Conservation (phyloP, 2,888 invertebrate species). For the Alviniconcha strummeri region DNA sequence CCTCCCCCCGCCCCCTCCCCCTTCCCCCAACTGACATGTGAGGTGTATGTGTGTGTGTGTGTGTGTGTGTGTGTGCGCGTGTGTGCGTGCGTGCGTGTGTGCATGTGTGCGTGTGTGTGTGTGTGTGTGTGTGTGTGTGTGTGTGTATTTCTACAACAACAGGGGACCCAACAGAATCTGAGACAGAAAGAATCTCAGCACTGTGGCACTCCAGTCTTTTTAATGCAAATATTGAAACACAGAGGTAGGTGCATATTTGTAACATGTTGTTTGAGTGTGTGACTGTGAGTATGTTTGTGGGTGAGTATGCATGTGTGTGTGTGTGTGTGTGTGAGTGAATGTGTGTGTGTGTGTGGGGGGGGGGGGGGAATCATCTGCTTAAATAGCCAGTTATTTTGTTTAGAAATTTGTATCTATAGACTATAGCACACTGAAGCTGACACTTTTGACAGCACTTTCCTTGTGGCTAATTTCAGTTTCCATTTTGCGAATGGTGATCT, state of each 20-base stretch:
- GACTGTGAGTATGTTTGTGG: background rate
- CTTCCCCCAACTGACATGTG: background rate
- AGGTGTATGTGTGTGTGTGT: background rate
- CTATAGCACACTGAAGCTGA: too few species aligned
- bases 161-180: too few species aligned
- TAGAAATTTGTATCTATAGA: too few species aligned
- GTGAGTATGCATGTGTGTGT: background rate
- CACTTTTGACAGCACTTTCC: too few species aligned
- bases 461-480: too few species aligned
- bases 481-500: too few species aligned
- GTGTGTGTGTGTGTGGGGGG: background rate
- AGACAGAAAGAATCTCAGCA: too few species aligned
- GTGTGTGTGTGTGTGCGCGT: conserved; percentile 1
- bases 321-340: background rate
- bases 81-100: conserved; percentile 10
- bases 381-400: too few species aligned
- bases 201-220: too few species aligned
- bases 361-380: background rate
- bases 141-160: background rate
- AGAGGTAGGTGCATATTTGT: background rate
- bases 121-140: background rate
- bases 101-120: background rate
- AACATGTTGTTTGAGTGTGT: background rate
- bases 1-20: too few species aligned
- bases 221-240: too few species aligned